Evolutionary conservation across 1,140 invertebrate species (phyloP).

Genomic region (Trichogramma pretiosum): DNA sequence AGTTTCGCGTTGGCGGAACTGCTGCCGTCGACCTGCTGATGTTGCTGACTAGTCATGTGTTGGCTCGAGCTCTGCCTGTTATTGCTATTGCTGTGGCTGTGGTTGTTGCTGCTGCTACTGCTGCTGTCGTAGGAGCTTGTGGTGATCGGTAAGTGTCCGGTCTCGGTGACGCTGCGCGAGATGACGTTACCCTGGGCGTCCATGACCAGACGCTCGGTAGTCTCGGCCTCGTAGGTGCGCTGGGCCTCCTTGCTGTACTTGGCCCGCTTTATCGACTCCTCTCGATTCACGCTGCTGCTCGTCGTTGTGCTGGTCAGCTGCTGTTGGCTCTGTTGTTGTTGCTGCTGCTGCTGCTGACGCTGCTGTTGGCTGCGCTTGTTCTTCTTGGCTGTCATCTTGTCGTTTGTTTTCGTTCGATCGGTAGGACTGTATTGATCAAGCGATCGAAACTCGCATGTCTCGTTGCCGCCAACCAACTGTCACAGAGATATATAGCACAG

Average conservation of each 20-base stretch:
- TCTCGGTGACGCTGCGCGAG: too few relatives aligned
- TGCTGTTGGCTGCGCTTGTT: not conserved
- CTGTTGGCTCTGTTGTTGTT: not conserved
- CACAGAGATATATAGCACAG: too few relatives aligned
- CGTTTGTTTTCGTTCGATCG: too few relatives aligned
- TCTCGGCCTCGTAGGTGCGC: conserved; percentile 13
- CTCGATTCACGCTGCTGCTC: not conserved
- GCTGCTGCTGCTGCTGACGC: not conserved
- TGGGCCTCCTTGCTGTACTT: conserved; percentile 11
- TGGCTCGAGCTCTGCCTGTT: too few relatives aligned
- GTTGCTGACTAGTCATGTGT: too few relatives aligned
- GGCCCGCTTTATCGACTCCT: conserved; percentile 20
- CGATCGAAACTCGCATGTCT: not conserved
- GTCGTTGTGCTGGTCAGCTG: not conserved
- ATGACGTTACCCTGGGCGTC: conserved; percentile 37
- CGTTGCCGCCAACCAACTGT: too few relatives aligned
- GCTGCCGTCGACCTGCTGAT: not conserved
- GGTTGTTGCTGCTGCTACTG: too few relatives aligned
- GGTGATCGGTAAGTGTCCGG: too few relatives aligned
- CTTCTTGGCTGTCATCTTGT: not conserved
- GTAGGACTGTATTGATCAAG: too few relatives aligned
- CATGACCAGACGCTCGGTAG: conserved; percentile 22
- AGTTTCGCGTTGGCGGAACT: not conserved
- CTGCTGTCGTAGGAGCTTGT: too few relatives aligned
- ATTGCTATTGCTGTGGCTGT: too few relatives aligned